These are phyloP conservation scores for Apoda limacodes DNA, from an alignment of 2,888 invertebrate species.

Conservation along the genomic window DNA sequence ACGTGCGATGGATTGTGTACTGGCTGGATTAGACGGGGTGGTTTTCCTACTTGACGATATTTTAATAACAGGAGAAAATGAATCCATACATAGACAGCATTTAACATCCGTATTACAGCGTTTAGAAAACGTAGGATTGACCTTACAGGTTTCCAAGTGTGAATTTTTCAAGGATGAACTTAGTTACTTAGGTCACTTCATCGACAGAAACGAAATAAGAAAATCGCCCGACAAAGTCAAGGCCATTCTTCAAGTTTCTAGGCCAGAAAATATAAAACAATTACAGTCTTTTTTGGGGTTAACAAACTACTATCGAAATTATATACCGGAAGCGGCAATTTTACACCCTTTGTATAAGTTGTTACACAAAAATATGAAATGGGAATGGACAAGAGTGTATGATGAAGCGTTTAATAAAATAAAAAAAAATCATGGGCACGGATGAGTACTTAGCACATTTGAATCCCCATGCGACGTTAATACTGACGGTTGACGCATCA, in stretches of 20 bases:
- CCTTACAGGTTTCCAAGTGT: too few relatives aligned
- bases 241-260: conserved; percentile 3
- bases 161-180: conserved; percentile 2
- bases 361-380: too few relatives aligned
- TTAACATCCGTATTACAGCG: background rate
- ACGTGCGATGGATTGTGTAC: too few relatives aligned
- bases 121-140: background rate
- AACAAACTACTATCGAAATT: conserved; percentile 7
- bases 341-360: conserved; percentile 4
- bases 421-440: background rate
- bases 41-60: conserved; percentile 1
- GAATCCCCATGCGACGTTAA: background rate
- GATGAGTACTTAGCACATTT: background rate
- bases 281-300: conserved; percentile 5
- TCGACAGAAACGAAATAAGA: too few relatives aligned
- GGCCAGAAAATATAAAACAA: too few relatives aligned
- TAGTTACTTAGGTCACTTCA: background rate
- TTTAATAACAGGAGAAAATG: conserved; percentile 1
- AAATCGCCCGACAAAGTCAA: conserved; percentile 1
- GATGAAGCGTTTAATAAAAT: conserved; percentile 1
- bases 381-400: conserved; percentile 3
- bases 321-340: conserved; percentile 6
- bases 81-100: background rate
- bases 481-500: conserved; percentile 1
- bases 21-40: background rate